Conservation (phyloP, 2,888 invertebrate species). For the Colostygia pectinataria region DNA sequence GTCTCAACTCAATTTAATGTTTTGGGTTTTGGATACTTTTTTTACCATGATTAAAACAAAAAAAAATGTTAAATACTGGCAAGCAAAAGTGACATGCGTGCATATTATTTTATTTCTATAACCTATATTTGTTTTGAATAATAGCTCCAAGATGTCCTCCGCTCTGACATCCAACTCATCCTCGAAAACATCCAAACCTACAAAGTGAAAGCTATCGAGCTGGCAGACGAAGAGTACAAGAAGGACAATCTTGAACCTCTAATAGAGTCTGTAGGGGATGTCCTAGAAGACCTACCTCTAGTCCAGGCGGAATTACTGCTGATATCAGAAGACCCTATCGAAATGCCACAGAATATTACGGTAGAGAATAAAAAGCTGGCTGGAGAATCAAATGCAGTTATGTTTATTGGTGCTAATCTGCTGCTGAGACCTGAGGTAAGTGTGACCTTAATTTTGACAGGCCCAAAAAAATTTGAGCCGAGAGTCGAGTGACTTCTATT, state of each 20-base stretch:
- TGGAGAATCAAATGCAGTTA: conserved; percentile 75
- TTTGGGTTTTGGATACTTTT: no score
- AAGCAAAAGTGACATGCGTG: no score
- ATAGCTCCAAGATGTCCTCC: conserved; percentile 77
- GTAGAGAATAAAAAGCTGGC: conserved; percentile 84
- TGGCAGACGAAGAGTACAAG: conserved; percentile 78
- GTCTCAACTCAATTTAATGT: no score
- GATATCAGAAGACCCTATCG: conserved; percentile 74
- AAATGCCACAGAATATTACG: conserved; percentile 76
- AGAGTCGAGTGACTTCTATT: no score
- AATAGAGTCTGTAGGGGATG: conserved; percentile 79
- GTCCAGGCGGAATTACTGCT: conserved; percentile 86
- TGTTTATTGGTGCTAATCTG: conserved; percentile 80
- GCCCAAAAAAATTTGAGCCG: no score
- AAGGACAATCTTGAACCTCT: conserved; percentile 72
- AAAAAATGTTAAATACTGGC: no score
- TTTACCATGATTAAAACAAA: no score
- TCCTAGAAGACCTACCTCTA: conserved; percentile 86
- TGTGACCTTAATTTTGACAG: no score
- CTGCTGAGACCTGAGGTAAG: conserved; percentile 75
- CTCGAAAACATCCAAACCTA: conserved; percentile 86
- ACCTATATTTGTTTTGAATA: no score
- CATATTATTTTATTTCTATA: no score
- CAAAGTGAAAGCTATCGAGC: conserved; percentile 84
- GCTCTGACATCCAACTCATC: conserved; percentile 86